Conservation (phyloP, 2,797 vertebrate species). For the Champsocephalus esox region DNA sequence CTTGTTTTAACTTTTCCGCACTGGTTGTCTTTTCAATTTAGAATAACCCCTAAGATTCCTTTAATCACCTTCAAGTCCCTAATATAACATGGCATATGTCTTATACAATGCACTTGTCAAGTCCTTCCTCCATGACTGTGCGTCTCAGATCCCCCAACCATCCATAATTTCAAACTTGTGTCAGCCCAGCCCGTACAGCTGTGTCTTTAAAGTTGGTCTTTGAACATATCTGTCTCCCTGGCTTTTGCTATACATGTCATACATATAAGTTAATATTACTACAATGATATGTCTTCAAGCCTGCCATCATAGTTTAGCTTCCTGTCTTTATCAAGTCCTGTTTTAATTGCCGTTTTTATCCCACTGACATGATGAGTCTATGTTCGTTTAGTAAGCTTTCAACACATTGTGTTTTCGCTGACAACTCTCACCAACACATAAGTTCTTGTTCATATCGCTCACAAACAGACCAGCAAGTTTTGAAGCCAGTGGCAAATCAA, state of each 20-base stretch:
- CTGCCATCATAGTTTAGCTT: constrained; percentile 13
- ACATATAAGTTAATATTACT: constrained; percentile 16
- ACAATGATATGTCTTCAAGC: constrained; percentile 10
- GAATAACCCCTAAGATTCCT: constrained; percentile 42
- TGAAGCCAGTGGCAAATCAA: not conserved
- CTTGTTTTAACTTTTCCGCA: constrained; percentile 28
- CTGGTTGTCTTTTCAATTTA: constrained; percentile 42
- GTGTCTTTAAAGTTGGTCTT: constrained; percentile 34
- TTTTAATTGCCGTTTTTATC: constrained; percentile 23
- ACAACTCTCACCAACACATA: not conserved
- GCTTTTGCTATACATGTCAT: constrained; percentile 15
- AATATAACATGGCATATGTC: constrained; percentile 47
- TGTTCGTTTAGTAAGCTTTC: not conserved
- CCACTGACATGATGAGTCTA: constrained; percentile 1
- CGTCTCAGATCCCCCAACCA: constrained; percentile 13
- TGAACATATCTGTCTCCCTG: constrained; percentile 17
- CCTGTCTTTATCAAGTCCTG: not conserved
- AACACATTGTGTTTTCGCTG: not conserved
- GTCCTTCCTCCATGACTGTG: constrained; percentile 21
- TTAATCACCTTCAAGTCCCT: constrained; percentile 50
- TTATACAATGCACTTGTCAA: constrained; percentile 35
- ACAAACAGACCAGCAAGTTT: not conserved
- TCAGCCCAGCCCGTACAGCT: constrained; percentile 19
- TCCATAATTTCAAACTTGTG: constrained; percentile 49
- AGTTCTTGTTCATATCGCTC: not conserved